Percentiles rank a stretch among this genome's conserved stretches.
These are phyloP conservation scores for Dryobota labecula DNA, from an alignment of 2,888 invertebrate species.

Conservation along the genomic window DNA sequence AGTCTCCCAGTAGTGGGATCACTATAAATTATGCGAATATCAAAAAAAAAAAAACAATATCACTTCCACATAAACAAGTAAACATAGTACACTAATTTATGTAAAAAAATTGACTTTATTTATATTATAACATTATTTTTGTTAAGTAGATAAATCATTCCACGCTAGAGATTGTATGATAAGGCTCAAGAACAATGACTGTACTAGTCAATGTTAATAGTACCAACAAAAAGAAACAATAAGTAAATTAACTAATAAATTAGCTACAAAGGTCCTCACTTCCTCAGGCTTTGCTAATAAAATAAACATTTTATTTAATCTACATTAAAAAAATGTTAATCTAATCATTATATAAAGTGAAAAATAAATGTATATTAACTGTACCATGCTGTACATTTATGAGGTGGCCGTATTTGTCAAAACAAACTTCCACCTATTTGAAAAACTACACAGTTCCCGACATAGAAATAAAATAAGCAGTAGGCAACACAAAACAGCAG, in stretches of 20 bases:
- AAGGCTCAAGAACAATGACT: slow-evolving; percentile 3
- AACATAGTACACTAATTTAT: neutral
- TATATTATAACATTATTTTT: too few relatives aligned
- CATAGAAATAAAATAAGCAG: too few relatives aligned
- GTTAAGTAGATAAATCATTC: neutral
- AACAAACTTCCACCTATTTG: too few relatives aligned
- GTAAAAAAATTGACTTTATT: neutral
- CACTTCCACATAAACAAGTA: neutral
- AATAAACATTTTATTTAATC: neutral
- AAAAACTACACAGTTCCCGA: too few relatives aligned
- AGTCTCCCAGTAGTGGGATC: neutral
- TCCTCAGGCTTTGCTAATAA: neutral
- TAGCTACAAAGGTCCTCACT: neutral
- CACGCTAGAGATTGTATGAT: slow-evolving; percentile 2
- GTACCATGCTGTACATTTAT: too few relatives aligned
- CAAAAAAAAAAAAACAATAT: neutral
- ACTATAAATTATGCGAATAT: neutral
- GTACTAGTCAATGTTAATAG: neutral
- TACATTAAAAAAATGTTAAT: neutral
- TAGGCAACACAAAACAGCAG: too few relatives aligned
- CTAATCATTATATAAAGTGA: neutral
- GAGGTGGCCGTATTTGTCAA: too few relatives aligned
- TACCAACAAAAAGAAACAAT: neutral
- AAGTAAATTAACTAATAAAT: neutral
- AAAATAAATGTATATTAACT: too few relatives aligned